A percentile compares a stretch with the other conserved stretches of the same genome.
Conservation (phyloP, 2,113 vertebrate genomes). For the Platysteira castanea region DNA sequence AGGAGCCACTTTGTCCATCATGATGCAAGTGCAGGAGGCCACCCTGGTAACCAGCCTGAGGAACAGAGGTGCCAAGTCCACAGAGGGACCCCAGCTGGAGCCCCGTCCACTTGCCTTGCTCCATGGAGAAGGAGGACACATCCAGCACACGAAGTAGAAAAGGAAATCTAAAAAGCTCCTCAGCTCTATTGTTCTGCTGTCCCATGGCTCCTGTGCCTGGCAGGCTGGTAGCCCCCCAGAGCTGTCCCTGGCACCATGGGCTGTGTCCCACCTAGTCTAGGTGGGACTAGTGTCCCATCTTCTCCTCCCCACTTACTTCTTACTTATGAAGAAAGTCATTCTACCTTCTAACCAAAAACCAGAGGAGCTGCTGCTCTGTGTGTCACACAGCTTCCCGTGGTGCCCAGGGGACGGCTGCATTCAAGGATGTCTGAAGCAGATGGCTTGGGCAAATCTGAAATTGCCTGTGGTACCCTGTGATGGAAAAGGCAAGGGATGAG, state of each 20-base stretch:
- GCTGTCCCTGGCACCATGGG: neutral
- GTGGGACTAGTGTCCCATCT: neutral
- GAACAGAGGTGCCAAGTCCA: neutral
- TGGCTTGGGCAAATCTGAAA: neutral
- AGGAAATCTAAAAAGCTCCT: neutral
- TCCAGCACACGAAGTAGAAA: neutral
- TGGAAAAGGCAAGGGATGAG: neutral
- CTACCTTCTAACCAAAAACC: neutral
- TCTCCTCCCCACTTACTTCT: neutral
- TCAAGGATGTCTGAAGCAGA: neutral
- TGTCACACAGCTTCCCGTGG: neutral
- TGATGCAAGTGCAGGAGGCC: neutral
- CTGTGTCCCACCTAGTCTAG: neutral
- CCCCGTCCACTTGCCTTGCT: neutral
- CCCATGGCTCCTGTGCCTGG: rapidly evolving
- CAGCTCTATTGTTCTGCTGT: neutral
- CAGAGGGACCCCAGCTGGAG: neutral
- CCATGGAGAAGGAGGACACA: rapidly evolving
- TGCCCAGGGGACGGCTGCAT: rapidly evolving
- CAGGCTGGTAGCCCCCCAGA: neutral
- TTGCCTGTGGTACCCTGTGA: rapidly evolving
- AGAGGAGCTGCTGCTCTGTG: neutral
- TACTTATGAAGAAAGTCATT: neutral
- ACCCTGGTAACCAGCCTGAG: neutral
- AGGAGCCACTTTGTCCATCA: neutral